Evolutionary conservation across 1,140 invertebrate species (phyloP).

Genomic region (Eumaeus atala): DNA sequence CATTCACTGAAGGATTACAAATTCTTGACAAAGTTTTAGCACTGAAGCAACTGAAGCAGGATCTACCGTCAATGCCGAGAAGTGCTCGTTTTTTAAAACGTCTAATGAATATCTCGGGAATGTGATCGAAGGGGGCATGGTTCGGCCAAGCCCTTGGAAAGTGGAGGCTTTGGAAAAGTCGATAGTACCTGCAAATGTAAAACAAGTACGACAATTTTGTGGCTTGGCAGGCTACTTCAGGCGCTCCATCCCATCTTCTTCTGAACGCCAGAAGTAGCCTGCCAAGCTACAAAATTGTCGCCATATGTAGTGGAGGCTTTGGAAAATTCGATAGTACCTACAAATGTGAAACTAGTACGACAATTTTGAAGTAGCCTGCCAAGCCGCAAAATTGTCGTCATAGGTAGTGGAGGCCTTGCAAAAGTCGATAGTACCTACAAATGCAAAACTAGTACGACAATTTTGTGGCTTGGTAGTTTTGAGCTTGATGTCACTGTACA

Average conservation of each 20-base stretch:
- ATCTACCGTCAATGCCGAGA: slow-evolving; percentile 4
- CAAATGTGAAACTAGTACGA: no score
- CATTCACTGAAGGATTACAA: not conserved
- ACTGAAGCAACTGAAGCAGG: not conserved
- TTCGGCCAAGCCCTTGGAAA: slow-evolving; percentile 21
- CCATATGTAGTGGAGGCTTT: no score
- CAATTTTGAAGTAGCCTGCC: slow-evolving; percentile 30
- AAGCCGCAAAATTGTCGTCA: no score
- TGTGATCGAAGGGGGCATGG: slow-evolving; percentile 1
- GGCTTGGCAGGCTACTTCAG: slow-evolving; percentile 31
- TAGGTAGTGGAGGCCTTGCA: no score
- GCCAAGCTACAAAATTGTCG: no score
- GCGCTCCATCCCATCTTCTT: slow-evolving; percentile 22
- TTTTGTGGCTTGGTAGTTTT: no score
- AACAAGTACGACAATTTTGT: slow-evolving; percentile 27
- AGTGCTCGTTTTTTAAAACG: slow-evolving; percentile 10
- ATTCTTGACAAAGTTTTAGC: not conserved
- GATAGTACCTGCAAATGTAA: slow-evolving; percentile 14
- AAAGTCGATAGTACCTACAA: no score
- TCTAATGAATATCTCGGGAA: not conserved
- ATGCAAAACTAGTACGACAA: no score
- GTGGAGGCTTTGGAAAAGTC: slow-evolving; percentile 22
- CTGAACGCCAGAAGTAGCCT: no score
- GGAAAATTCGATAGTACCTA: no score
- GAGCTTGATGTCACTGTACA: slow-evolving; percentile 25